Conservation (phyloP, 2,113 vertebrate species). For the Lycaon pictus region DNA sequence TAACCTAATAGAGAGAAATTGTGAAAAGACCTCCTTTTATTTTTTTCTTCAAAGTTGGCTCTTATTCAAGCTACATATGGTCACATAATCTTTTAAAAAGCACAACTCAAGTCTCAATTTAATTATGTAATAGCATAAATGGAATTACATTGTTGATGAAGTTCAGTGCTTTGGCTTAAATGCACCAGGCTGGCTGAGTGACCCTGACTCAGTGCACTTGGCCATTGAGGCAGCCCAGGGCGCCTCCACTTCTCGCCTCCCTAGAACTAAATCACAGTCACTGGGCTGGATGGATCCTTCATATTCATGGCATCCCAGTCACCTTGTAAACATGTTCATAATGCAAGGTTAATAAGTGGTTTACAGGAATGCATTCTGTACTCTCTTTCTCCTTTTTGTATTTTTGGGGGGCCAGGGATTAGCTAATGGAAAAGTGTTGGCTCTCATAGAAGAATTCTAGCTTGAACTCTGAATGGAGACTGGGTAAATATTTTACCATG, state of each 20-base stretch:
- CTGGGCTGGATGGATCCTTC: background rate
- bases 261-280: conserved; percentile 59
- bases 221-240: conserved; percentile 80
- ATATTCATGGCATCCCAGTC: conserved; percentile 58
- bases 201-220: conserved; percentile 87
- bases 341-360: conserved; percentile 44
- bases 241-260: background rate
- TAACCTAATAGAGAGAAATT: conserved; percentile 88
- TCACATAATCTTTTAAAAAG: conserved; percentile 98
- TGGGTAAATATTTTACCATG: no score
- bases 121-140: conserved; percentile 98
- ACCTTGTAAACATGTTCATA: conserved; percentile 56
- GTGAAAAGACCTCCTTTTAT: conserved; percentile 87
- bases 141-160: conserved; percentile 95
- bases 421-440: background rate
- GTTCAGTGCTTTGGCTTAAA: conserved; percentile 88
- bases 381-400: background rate
- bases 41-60: conserved; percentile 92
- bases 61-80: conserved; percentile 96
- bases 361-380: conserved; percentile 39
- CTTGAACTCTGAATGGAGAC: background rate
- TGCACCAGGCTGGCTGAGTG: conserved; percentile 84
- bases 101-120: conserved; percentile 94
- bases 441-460: background rate
- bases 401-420: background rate